phyloP scores from a whole-genome alignment of 92 coral and sea anemone species.

The Hydrozoanthus gracilis region DNA sequence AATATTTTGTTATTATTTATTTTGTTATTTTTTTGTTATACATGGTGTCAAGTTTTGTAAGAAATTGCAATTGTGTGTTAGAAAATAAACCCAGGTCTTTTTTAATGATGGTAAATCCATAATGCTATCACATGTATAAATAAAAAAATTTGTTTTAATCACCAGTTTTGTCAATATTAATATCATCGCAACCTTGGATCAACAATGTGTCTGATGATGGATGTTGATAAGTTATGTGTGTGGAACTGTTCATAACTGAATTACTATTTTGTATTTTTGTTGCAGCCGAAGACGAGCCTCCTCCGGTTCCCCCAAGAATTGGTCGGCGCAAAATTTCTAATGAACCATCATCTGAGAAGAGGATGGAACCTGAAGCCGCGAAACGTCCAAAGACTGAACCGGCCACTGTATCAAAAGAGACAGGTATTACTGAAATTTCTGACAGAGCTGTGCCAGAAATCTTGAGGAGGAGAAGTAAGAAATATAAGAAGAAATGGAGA shows the following conservation, averaged over 20 bases:
- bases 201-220: too few relatives aligned
- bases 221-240: neutral
- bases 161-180: too few relatives aligned
- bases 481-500: slow-evolving; percentile 23
- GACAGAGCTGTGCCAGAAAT: neutral
- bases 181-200: too few relatives aligned
- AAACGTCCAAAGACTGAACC: slow-evolving; percentile 31
- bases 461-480: slow-evolving; percentile 34
- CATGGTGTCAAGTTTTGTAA: too few relatives aligned
- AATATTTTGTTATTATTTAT: too few relatives aligned
- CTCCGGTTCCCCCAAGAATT: slow-evolving; percentile 79
- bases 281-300: slow-evolving; percentile 66
- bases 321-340: slow-evolving; percentile 43
- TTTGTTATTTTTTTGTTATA: too few relatives aligned
- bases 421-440: slow-evolving; percentile 30
- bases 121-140: too few relatives aligned
- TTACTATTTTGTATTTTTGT: neutral
- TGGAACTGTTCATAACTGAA: neutral
- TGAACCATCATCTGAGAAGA: slow-evolving; percentile 44
- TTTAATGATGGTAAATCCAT: too few relatives aligned
- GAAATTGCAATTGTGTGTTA: too few relatives aligned
- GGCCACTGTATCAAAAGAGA: neutral
- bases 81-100: too few relatives aligned
- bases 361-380: slow-evolving; percentile 13
- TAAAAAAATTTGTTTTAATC: too few relatives aligned